phyloP scores from a whole-genome alignment of 2,888 invertebrate species.

The Fragum whitleyi region DNA sequence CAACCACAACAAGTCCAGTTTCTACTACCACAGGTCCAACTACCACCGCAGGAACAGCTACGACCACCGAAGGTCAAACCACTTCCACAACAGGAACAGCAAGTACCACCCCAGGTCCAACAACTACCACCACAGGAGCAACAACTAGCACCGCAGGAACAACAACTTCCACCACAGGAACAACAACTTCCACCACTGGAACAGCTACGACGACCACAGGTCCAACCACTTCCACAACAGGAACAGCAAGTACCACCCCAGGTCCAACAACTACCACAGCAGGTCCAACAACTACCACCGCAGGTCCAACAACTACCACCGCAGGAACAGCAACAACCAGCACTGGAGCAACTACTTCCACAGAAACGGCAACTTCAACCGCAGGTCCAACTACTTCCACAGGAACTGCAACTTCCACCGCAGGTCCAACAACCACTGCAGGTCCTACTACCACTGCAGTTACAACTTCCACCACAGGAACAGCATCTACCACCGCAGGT shows the following conservation, averaged over 20 bases:
- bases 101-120: not conserved
- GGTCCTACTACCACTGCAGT: not conserved
- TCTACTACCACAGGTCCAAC: not conserved
- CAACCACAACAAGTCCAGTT: not conserved
- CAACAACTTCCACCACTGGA: not conserved
- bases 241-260: not conserved
- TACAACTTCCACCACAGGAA: not conserved
- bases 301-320: not conserved
- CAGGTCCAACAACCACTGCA: constrained; percentile 7
- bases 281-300: not conserved
- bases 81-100: not conserved
- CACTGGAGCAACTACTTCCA: not conserved
- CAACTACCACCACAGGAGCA: not conserved
- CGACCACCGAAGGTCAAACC: not conserved
- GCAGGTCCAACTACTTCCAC: not conserved
- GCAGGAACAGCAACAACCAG: not conserved
- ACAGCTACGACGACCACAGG: not conserved
- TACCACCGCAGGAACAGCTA: not conserved
- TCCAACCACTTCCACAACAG: not conserved
- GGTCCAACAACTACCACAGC: not conserved
- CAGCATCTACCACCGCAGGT: not conserved
- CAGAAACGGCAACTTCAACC: not conserved
- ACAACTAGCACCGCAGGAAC: not conserved
- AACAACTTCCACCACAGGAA: not conserved
- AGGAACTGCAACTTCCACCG: not conserved